A percentile compares a stretch with the other conserved stretches of the same genome.
Evolutionary conservation across 2,797 vertebrate genomes (phyloP).

Genomic region (Pteronotus mesoamericanus): DNA sequence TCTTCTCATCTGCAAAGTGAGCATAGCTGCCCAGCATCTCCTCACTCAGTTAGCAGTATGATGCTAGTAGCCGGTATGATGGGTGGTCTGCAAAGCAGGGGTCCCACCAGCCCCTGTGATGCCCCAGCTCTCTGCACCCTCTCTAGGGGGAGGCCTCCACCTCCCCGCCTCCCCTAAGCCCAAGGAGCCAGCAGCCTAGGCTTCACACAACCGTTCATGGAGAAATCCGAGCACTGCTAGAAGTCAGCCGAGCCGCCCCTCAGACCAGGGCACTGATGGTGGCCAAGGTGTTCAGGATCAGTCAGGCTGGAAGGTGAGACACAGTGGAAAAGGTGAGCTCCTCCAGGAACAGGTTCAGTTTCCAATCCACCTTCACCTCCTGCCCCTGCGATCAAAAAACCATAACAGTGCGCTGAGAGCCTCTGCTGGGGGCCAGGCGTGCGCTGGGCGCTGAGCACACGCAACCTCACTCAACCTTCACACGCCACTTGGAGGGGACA

Average conservation of each 20-base stretch:
- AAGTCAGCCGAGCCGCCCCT: conserved; percentile 85
- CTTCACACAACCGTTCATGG: conserved; percentile 87
- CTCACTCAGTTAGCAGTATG: not conserved
- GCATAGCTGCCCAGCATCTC: not conserved
- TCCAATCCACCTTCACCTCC: conserved; percentile 87
- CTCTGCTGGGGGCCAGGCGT: accelerated
- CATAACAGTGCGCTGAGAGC: accelerated
- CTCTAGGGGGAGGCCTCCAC: accelerated
- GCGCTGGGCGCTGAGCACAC: not conserved
- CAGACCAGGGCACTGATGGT: conserved; percentile 84
- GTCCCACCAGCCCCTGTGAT: not conserved
- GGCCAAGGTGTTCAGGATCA: conserved; percentile 87
- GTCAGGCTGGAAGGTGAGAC: conserved; percentile 87
- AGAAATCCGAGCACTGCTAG: conserved; percentile 86
- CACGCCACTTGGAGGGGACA: not conserved
- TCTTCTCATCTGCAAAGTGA: not conserved
- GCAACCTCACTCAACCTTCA: not conserved
- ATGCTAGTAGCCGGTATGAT: not conserved
- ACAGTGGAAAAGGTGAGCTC: conserved; percentile 87
- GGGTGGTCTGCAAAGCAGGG: not conserved
- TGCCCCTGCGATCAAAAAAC: conserved; percentile 83
- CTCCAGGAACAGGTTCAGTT: conserved; percentile 83
- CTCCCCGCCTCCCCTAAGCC: not conserved
- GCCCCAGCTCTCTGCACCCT: not conserved
- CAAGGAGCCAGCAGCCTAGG: conserved; percentile 81